These are phyloP conservation scores for Bombus haemorrhoidalis DNA, from an alignment of 1,140 invertebrate genomes.

Conservation along the genomic window DNA sequence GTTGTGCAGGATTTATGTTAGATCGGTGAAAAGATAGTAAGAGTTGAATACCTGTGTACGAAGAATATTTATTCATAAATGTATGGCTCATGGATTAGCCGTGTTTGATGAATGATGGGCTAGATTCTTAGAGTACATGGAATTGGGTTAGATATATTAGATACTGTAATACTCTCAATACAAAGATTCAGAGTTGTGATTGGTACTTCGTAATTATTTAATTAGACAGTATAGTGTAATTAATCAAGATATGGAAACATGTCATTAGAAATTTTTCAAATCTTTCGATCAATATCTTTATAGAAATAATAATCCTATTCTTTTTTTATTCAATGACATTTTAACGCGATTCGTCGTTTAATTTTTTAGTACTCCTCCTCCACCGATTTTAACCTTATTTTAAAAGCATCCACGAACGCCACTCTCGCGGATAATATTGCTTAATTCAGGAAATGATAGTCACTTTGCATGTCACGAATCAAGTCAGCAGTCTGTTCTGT, in stretches of 20 bases:
- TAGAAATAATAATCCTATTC: no score
- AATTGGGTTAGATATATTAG: neutral
- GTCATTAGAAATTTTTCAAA: neutral
- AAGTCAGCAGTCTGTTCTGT: neutral
- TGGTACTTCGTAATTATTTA: no score
- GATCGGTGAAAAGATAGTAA: neutral
- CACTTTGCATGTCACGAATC: conserved; percentile 16
- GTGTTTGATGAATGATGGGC: neutral
- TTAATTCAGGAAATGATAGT: conserved; percentile 27
- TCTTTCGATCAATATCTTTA: neutral
- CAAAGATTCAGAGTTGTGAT: no score
- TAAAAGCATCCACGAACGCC: neutral
- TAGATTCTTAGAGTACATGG: neutral
- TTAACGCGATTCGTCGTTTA: no score
- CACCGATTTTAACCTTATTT: neutral
- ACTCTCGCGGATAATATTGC: conserved; percentile 2
- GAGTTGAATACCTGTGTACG: neutral
- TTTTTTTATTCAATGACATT: no score
- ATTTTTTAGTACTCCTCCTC: neutral
- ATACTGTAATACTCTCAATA: no score
- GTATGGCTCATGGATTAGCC: no score
- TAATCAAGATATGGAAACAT: no score
- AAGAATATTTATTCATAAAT: neutral
- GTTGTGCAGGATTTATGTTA: neutral
- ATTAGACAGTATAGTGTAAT: no score